Evolutionary conservation across 2,113 vertebrate genomes (phyloP).

Genomic region (Trichechus manatus): DNA sequence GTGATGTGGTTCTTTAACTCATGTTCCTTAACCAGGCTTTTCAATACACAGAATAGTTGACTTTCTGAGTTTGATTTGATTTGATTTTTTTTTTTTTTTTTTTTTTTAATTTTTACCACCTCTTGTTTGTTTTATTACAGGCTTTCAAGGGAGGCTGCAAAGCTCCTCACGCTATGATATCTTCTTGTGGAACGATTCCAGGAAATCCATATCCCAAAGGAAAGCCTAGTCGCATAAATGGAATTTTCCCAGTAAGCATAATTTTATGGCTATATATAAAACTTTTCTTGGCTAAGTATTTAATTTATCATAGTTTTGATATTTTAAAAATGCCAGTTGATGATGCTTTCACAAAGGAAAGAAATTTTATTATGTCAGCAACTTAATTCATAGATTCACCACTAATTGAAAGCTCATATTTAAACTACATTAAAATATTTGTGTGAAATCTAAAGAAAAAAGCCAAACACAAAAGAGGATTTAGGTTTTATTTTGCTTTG

Average conservation of each 20-base stretch:
- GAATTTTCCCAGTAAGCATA: constrained; percentile 95
- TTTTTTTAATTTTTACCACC: background rate
- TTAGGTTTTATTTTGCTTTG: background rate
- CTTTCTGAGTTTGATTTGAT: background rate
- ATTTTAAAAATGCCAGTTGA: background rate
- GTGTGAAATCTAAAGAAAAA: constrained; percentile 2
- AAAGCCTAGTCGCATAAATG: constrained; percentile 95
- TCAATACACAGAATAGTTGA: background rate
- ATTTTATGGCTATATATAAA: background rate
- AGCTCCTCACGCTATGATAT: constrained; percentile 98
- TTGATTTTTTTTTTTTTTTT: no score
- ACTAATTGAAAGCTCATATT: background rate
- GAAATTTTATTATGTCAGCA: background rate
- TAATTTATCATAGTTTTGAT: background rate
- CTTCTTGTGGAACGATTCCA: constrained; percentile 98
- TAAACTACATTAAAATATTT: background rate
- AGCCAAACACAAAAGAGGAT: background rate
- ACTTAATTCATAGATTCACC: background rate
- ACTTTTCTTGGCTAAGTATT: background rate
- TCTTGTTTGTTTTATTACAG: constrained; percentile 86
- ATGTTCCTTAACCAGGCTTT: background rate
- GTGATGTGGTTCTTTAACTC: background rate
- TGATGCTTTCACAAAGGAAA: background rate
- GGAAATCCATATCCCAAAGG: constrained; percentile 99
- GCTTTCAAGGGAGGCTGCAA: constrained; percentile 98